Percentiles rank a stretch among this genome's conserved stretches.
Conservation (phyloP, 2,797 vertebrate species). For the Lepus oiostolus region DNA sequence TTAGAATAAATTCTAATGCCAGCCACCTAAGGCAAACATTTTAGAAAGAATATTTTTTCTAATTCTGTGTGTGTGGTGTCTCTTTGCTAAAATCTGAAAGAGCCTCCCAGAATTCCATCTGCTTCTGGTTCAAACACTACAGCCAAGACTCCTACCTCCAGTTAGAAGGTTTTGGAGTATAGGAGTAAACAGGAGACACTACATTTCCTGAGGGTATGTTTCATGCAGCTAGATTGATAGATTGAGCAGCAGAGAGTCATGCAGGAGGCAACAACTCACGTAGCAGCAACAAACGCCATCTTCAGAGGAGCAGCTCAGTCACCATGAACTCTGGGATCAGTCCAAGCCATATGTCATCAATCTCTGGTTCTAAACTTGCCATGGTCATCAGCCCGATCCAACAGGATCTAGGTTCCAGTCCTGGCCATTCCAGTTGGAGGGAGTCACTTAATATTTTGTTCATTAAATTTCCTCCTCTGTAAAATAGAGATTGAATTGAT, state of each 20-base stretch:
- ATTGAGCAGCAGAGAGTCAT: not conserved
- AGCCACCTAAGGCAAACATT: not conserved
- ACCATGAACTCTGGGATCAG: fast-evolving
- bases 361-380: not conserved
- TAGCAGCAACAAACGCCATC: not conserved
- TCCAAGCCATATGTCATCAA: not conserved
- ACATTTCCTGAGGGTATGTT: not conserved
- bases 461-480: not conserved
- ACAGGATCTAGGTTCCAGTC: not conserved
- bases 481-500: not conserved
- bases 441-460: not conserved
- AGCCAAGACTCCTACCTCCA: not conserved
- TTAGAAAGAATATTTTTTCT: not conserved
- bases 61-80: not conserved
- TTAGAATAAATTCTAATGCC: slow-evolving; percentile 8
- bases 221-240: not conserved
- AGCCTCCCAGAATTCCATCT: not conserved
- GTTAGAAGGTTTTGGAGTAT: not conserved
- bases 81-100: not conserved
- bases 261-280: not conserved
- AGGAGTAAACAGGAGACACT: not conserved
- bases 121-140: not conserved
- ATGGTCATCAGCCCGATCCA: not conserved
- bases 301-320: not conserved
- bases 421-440: not conserved